Conservation (phyloP, 2,888 invertebrate genomes). For the Melanostoma mellinum region DNA sequence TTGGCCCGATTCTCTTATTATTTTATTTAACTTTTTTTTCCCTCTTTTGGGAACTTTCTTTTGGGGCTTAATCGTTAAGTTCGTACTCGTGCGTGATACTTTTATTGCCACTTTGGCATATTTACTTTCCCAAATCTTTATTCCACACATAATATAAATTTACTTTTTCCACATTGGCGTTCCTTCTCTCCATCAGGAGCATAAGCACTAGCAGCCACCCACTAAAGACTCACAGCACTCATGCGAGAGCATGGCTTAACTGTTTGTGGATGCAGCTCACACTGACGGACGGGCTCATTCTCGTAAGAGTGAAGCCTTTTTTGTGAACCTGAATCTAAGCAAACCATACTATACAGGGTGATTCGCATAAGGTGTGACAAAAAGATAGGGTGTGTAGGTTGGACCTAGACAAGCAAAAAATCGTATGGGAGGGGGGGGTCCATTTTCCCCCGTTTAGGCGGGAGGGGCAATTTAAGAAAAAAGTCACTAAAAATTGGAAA, state of each 20-base stretch:
- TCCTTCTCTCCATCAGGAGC: background rate
- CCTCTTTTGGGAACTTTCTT: background rate
- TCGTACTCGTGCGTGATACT: slow-evolving; percentile 49
- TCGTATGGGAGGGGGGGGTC: too few relatives aligned
- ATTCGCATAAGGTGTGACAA: too few relatives aligned
- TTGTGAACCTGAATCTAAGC: background rate
- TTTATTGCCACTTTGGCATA: slow-evolving; percentile 48
- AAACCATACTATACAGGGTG: too few relatives aligned
- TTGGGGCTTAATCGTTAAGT: slow-evolving; percentile 23
- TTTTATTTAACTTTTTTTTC: too few relatives aligned
- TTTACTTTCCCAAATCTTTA: slow-evolving; percentile 34
- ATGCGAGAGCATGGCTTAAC: slow-evolving; percentile 39
- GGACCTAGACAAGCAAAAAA: too few relatives aligned
- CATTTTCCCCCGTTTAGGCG: too few relatives aligned
- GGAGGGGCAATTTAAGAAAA: too few relatives aligned
- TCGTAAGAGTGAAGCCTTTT: slow-evolving; percentile 42
- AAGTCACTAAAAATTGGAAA: too few relatives aligned
- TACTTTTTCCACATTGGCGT: background rate
- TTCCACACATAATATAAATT: slow-evolving; percentile 28
- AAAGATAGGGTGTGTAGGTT: too few relatives aligned
- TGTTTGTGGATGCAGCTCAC: slow-evolving; percentile 57
- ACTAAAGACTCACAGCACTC: slow-evolving; percentile 8
- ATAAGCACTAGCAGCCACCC: background rate
- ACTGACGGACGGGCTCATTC: slow-evolving; percentile 1
- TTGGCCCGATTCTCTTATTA: background rate